These are phyloP conservation scores for Eremophila alpestris DNA, from an alignment of 2,797 vertebrate species.

Conservation along the genomic window DNA sequence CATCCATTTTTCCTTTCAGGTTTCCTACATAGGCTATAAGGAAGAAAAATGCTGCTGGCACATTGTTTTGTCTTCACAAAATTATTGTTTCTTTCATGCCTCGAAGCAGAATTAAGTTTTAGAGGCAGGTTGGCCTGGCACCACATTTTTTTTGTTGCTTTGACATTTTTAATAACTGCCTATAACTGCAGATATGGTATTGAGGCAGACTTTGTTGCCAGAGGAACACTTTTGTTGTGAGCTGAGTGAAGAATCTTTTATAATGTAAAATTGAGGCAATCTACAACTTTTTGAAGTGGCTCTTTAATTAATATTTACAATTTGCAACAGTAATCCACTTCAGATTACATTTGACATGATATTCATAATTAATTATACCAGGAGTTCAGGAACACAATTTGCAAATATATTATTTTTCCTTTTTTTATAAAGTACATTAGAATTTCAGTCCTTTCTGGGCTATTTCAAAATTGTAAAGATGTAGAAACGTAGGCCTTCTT, in stretches of 20 bases:
- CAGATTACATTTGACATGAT: neutral
- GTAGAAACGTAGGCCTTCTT: neutral
- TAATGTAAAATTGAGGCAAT: conserved; percentile 31
- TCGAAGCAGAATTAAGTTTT: conserved; percentile 69
- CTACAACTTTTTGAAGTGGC: conserved; percentile 27
- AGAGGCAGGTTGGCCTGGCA: conserved; percentile 52
- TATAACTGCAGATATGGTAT: neutral
- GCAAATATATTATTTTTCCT: neutral
- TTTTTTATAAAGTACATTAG: neutral
- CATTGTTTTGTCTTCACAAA: conserved; percentile 79
- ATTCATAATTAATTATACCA: neutral
- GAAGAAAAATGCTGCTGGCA: conserved; percentile 74
- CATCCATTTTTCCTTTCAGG: conserved; percentile 78
- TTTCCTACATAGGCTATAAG: conserved; percentile 78
- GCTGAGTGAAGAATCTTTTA: conserved; percentile 14
- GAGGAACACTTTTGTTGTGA: conserved; percentile 28
- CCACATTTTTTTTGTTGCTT: conserved; percentile 58
- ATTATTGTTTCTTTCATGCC: conserved; percentile 77
- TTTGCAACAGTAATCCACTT: neutral
- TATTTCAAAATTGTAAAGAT: neutral
- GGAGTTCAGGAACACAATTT: neutral
- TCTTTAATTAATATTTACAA: conserved; percentile 37
- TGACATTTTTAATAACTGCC: conserved; percentile 61
- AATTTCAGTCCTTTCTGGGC: neutral
- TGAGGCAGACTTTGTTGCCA: conserved; percentile 53